Evolutionary conservation across 2,113 vertebrate species (phyloP).

Genomic region (Plotosus lineatus): DNA sequence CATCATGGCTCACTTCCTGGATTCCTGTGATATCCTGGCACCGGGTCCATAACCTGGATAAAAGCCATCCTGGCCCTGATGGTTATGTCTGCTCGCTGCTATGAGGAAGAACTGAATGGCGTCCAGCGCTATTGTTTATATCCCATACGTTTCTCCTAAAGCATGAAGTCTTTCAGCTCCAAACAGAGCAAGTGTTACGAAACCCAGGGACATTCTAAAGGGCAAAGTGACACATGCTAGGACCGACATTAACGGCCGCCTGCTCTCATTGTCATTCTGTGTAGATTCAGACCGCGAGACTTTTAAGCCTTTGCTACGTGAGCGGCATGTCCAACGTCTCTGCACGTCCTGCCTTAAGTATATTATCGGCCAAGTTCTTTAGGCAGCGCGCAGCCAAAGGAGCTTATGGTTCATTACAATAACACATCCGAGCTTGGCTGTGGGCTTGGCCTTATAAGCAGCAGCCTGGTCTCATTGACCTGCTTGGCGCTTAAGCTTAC

Average conservation of each 20-base stretch:
- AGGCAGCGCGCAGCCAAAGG: conserved; percentile 95
- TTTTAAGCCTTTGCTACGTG: conserved; percentile 89
- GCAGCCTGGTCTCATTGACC: conserved; percentile 94
- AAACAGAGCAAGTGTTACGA: not conserved
- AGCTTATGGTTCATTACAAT: conserved; percentile 99
- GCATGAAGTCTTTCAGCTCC: not conserved
- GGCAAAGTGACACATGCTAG: conserved; percentile 51
- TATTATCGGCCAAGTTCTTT: conserved; percentile 98
- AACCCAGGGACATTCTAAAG: not conserved
- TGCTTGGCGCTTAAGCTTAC: conserved; percentile 83
- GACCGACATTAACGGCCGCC: conserved; percentile 72
- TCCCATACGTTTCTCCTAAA: not conserved
- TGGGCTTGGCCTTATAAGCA: conserved; percentile 91
- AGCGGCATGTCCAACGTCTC: conserved; percentile 80
- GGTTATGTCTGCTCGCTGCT: not conserved
- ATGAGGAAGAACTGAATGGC: not conserved
- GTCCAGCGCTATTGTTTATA: not conserved
- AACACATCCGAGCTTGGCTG: conserved; percentile 96
- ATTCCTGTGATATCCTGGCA: not conserved
- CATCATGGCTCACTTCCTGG: not conserved
- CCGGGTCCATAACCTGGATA: not conserved
- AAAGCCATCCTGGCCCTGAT: not conserved
- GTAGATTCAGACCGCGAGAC: conserved; percentile 76
- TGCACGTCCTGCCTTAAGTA: conserved; percentile 90
- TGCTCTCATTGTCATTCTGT: conserved; percentile 76